These are phyloP conservation scores for Drosophila silvestris DNA, from an alignment of 2,888 invertebrate species.

Conservation along the genomic window DNA sequence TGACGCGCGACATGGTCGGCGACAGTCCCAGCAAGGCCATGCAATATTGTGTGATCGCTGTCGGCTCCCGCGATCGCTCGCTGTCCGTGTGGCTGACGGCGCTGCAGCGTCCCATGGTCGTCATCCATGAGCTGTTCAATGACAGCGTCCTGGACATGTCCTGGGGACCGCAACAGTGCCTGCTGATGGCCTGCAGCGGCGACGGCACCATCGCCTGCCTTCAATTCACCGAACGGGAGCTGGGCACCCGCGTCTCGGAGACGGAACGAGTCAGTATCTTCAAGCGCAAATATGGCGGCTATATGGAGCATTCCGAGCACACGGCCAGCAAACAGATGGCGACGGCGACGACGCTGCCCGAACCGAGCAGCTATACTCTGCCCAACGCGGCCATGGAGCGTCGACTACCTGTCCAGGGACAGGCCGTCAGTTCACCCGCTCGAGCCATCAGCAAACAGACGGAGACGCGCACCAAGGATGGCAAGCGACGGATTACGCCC, in stretches of 20 bases:
- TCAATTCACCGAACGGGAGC: slow-evolving; percentile 93
- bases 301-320: slow-evolving; percentile 75
- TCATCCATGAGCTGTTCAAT: slow-evolving; percentile 96
- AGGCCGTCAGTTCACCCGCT: slow-evolving; percentile 50
- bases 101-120: slow-evolving; percentile 96
- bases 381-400: slow-evolving; percentile 56
- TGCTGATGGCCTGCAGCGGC: slow-evolving; percentile 96
- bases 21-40: slow-evolving; percentile 85
- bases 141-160: slow-evolving; percentile 97
- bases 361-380: slow-evolving; percentile 57
- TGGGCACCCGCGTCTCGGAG: slow-evolving; percentile 93
- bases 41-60: slow-evolving; percentile 94
- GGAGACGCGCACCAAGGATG: slow-evolving; percentile 97
- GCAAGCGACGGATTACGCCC: slow-evolving; percentile 97
- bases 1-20: slow-evolving; percentile 88
- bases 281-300: slow-evolving; percentile 95
- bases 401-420: slow-evolving; percentile 33
- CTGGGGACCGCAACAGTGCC: slow-evolving; percentile 91
- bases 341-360: slow-evolving; percentile 55
- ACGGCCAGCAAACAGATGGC: not conserved
- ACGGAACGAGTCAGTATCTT: slow-evolving; percentile 94
- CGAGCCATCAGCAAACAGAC: slow-evolving; percentile 94
- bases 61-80: slow-evolving; percentile 97
- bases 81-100: slow-evolving; percentile 98
- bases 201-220: slow-evolving; percentile 97